Percentiles rank a stretch among this genome's conserved stretches.
Conservation (phyloP, 2,113 vertebrate genomes). For the Muntiacus muntjak region DNA sequence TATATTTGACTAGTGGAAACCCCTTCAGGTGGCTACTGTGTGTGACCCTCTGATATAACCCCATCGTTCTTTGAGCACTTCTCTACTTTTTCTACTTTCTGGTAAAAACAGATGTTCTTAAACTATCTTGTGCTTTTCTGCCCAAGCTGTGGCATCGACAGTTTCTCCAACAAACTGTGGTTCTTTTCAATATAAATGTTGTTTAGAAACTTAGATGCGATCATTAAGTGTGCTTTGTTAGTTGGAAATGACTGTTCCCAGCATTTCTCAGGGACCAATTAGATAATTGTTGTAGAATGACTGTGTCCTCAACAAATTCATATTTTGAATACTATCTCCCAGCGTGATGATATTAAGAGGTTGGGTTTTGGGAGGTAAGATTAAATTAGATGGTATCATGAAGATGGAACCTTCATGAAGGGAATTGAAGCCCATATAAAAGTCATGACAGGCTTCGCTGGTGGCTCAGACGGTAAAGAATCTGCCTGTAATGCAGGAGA, state of each 20-base stretch:
- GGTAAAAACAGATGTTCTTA: not conserved
- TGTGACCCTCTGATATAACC: not conserved
- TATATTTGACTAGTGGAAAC: not conserved
- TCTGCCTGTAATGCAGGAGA: not conserved
- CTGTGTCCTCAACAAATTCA: not conserved
- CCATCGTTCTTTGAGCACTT: not conserved
- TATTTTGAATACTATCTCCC: not conserved
- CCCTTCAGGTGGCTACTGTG: not conserved
- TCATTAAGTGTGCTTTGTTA: not conserved
- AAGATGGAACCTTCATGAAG: not conserved
- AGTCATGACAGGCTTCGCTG: not conserved
- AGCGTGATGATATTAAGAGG: not conserved
- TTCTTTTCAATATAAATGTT: not conserved
- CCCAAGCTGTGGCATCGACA: not conserved
- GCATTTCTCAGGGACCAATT: not conserved
- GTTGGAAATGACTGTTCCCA: not conserved
- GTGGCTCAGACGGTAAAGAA: not conserved
- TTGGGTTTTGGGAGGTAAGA: not conserved
- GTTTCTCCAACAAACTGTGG: not conserved
- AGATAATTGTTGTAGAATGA: not conserved
- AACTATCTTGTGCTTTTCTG: not conserved
- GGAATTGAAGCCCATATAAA: not conserved
- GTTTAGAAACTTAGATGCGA: not conserved
- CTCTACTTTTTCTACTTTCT: not conserved
- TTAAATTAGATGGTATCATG: not conserved